These are phyloP conservation scores for Agrotis ipsilon DNA, from an alignment of 2,888 invertebrate genomes.

Conservation along the genomic window DNA sequence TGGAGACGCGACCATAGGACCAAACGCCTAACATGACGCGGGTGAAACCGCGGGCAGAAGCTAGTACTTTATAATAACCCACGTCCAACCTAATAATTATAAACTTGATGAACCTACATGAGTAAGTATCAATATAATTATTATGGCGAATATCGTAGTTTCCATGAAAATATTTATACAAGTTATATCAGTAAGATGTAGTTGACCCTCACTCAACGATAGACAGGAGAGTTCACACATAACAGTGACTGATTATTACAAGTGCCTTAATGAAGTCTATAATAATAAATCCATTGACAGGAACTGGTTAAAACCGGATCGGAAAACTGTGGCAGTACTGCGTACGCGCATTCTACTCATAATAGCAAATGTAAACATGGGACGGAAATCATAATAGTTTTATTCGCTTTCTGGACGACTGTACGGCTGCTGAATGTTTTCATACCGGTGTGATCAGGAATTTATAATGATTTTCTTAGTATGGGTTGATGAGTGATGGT, in stretches of 20 bases:
- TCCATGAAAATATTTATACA: conserved; percentile 28
- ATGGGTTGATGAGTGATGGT: background rate
- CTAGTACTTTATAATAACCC: no score
- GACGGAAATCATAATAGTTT: conserved; percentile 48
- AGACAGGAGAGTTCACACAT: conserved; percentile 12
- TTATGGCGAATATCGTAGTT: conserved; percentile 18
- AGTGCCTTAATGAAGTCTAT: conserved; percentile 50
- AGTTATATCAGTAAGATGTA: no score
- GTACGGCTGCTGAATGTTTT: conserved; percentile 26
- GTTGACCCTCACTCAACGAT: conserved; percentile 14
- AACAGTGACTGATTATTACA: conserved; percentile 39
- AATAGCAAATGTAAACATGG: conserved; percentile 48
- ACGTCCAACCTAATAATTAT: background rate
- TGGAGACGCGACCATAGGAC: no score
- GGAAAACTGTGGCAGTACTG: conserved; percentile 54
- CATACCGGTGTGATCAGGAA: conserved; percentile 29
- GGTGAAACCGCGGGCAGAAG: no score
- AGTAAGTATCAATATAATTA: conserved; percentile 6
- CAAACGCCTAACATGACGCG: no score
- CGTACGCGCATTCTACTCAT: conserved; percentile 32
- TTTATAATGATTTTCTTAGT: conserved; percentile 12
- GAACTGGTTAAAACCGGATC: conserved; percentile 44
- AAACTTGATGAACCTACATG: conserved; percentile 9
- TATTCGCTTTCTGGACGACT: conserved; percentile 31
- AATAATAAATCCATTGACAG: conserved; percentile 38